Conservation (phyloP, 1,140 invertebrate genomes). For the Chironomus tepperi region DNA sequence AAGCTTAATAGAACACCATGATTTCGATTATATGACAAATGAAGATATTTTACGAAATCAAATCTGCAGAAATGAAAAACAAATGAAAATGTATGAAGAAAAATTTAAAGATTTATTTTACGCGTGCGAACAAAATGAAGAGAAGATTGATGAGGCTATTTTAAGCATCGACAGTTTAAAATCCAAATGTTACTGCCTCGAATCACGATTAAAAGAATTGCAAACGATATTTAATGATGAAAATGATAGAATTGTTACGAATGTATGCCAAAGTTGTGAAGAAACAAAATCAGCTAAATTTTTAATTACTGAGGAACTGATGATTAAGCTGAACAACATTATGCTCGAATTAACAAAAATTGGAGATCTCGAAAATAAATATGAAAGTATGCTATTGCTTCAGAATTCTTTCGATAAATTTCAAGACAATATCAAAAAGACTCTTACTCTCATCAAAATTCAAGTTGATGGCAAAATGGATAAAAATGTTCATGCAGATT, state of each 20-base stretch:
- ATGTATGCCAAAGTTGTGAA: neutral
- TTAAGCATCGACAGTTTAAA: neutral
- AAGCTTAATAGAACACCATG: too few species aligned
- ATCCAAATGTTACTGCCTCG: neutral
- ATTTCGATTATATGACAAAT: too few species aligned
- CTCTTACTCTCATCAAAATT: neutral
- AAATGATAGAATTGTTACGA: neutral
- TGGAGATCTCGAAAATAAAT: neutral
- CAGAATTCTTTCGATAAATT: neutral
- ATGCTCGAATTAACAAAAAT: neutral
- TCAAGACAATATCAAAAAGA: neutral
- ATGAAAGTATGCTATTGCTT: neutral
- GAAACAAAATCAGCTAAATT: too few species aligned
- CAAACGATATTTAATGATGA: neutral
- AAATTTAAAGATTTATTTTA: neutral
- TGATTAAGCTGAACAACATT: too few species aligned
- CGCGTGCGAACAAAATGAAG: neutral
- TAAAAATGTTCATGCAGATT: neutral
- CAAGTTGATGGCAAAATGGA: neutral
- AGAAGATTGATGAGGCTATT: neutral
- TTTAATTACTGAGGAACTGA: too few species aligned
- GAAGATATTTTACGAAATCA: too few species aligned
- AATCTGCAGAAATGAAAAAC: too few species aligned
- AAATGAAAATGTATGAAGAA: neutral
- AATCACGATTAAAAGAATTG: neutral